Conservation (phyloP, 2,797 vertebrate genomes). For the Coregonus sp. region DNA sequence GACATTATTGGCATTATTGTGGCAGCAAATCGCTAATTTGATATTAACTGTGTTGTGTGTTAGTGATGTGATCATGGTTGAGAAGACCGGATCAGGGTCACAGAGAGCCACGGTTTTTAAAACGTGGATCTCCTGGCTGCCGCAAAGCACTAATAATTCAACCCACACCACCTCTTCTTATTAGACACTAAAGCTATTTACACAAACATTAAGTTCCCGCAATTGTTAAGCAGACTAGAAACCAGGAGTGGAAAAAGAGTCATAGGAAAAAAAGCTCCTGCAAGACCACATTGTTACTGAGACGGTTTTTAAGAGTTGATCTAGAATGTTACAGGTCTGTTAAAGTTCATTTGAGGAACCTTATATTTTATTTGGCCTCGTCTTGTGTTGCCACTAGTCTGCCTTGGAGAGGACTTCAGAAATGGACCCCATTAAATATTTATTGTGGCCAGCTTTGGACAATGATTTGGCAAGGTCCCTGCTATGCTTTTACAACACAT, state of each 20-base stretch:
- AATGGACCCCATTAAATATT: slow-evolving; percentile 39
- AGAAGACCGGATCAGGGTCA: slow-evolving; percentile 12
- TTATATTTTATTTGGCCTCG: slow-evolving; percentile 70
- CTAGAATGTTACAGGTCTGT: slow-evolving; percentile 66
- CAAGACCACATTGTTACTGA: slow-evolving; percentile 64
- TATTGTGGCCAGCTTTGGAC: no score
- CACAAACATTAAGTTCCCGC: slow-evolving; percentile 60
- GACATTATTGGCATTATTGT: background rate
- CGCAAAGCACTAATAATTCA: slow-evolving; percentile 47
- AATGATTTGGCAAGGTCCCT: no score
- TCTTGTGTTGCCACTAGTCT: slow-evolving; percentile 57
- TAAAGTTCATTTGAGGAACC: slow-evolving; percentile 74
- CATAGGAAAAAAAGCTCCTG: background rate
- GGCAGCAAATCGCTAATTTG: background rate
- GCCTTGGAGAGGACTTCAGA: slow-evolving; percentile 48
- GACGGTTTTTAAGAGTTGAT: slow-evolving; percentile 60
- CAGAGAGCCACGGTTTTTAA: slow-evolving; percentile 37
- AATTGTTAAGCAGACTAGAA: slow-evolving; percentile 50
- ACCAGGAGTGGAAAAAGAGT: slow-evolving; percentile 54
- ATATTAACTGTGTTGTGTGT: no score
- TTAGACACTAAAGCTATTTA: slow-evolving; percentile 61
- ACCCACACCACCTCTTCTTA: slow-evolving; percentile 42
- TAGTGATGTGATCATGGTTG: no score
- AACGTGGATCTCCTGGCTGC: slow-evolving; percentile 41
- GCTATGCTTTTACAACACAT: no score